These are phyloP conservation scores for Eristalis pertinax DNA, from an alignment of 2,888 invertebrate genomes.

Conservation along the genomic window DNA sequence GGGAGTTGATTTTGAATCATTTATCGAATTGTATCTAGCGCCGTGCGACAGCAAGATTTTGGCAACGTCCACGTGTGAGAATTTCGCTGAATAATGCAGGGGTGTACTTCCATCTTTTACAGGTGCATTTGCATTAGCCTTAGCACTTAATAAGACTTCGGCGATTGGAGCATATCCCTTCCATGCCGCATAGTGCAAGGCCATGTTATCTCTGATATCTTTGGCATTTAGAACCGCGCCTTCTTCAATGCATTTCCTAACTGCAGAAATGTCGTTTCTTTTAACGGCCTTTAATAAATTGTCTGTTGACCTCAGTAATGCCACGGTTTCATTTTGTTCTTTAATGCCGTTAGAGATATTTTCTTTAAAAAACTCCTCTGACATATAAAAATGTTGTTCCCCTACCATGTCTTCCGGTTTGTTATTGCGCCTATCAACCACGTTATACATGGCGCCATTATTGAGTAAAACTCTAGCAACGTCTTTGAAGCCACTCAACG, in stretches of 20 bases:
- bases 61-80: background rate
- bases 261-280: background rate
- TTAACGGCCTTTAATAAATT: conserved; percentile 9
- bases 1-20: conserved; percentile 4
- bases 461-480: conserved; percentile 35
- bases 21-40: conserved; percentile 7
- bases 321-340: background rate
- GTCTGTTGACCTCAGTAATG: background rate
- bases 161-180: conserved; percentile 73
- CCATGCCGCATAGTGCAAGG: conserved; percentile 60
- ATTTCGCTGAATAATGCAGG: conserved; percentile 26
- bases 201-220: background rate
- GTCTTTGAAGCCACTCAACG: background rate
- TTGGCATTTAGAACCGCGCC: conserved; percentile 10
- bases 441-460: conserved; percentile 25
- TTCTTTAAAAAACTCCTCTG: background rate
- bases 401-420: background rate
- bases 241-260: background rate
- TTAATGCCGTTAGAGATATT: background rate
- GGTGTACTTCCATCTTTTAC: conserved; percentile 11
- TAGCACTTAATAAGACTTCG: conserved; percentile 54
- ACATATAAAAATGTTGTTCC: background rate
- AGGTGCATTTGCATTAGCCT: conserved; percentile 53
- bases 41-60: conserved; percentile 10
- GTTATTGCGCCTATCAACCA: background rate